Conservation (phyloP, 1,140 invertebrate species). For the Philopotamus ludificatus region DNA sequence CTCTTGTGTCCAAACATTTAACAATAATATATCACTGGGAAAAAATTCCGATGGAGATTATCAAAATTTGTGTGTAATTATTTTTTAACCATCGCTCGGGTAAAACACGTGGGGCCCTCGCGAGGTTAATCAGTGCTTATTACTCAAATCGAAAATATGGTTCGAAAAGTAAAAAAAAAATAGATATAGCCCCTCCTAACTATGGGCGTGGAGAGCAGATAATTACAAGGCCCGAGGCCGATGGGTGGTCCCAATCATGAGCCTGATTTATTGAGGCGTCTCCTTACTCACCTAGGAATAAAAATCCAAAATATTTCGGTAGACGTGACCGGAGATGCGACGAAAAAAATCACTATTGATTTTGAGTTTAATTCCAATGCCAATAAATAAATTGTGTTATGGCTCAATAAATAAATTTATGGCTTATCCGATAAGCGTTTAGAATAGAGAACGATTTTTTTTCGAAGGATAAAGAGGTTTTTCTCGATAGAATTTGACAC, state of each 20-base stretch:
- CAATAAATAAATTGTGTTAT: too few species aligned
- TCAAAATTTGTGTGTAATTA: neutral
- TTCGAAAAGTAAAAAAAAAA: too few species aligned
- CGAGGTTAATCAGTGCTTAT: too few species aligned
- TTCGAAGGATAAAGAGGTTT: neutral
- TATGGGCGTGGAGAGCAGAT: constrained; percentile 21
- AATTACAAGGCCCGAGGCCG: constrained; percentile 20
- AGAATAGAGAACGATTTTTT: neutral
- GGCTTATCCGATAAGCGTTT: neutral
- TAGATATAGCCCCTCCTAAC: constrained; percentile 1
- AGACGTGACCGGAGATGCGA: too few species aligned
- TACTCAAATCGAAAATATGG: too few species aligned
- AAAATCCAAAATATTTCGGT: neutral
- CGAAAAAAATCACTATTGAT: too few species aligned
- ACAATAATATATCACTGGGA: neutral
- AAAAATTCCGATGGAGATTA: neutral
- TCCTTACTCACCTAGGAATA: neutral
- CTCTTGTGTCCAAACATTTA: too few species aligned
- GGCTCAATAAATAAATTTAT: neutral
- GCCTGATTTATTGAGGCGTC: constrained; percentile 18
- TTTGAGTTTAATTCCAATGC: too few species aligned
- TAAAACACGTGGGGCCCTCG: too few species aligned
- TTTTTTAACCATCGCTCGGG: too few species aligned
- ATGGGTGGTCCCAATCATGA: constrained; percentile 30
- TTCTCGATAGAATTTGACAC: neutral